phyloP scores from a whole-genome alignment of 1,140 invertebrate genomes.

The Doryteuthis pealeii region DNA sequence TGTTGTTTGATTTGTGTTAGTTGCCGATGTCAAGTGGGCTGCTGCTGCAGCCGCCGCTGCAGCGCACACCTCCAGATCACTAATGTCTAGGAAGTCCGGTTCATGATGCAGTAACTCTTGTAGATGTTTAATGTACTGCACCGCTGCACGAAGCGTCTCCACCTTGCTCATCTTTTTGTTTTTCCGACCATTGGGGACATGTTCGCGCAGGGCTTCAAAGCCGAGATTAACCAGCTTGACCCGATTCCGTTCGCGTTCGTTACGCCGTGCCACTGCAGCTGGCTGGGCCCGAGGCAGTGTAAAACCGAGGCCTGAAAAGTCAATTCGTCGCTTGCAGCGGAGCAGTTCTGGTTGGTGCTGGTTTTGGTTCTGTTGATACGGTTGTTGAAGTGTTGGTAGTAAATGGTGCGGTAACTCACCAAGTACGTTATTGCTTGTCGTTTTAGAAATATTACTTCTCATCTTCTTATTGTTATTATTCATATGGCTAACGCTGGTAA shows the following conservation, averaged over 20 bases:
- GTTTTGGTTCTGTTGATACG: conserved; percentile 16
- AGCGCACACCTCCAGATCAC: background rate
- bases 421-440: too few relatives aligned
- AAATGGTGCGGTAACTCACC: background rate
- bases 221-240: conserved; percentile 89
- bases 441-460: too few relatives aligned
- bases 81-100: conserved; percentile 12
- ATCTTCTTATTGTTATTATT: too few relatives aligned
- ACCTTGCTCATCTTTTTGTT: conserved; percentile 72
- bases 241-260: conserved; percentile 89
- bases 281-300: conserved; percentile 62
- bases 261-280: conserved; percentile 84
- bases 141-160: conserved; percentile 87
- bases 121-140: conserved; percentile 87
- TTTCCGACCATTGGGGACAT: conserved; percentile 64
- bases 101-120: conserved; percentile 72
- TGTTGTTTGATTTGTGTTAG: background rate
- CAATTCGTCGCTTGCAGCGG: conserved; percentile 50
- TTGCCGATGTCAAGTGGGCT: background rate
- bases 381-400: conserved; percentile 22
- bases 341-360: conserved; percentile 38
- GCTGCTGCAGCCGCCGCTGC: background rate
- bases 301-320: conserved; percentile 45
- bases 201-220: conserved; percentile 55
- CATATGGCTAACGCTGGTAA: too few relatives aligned